Base-by-base conservation (phyloP, 1,140 invertebrate genomes). In the Ephestia elutella region DNA sequence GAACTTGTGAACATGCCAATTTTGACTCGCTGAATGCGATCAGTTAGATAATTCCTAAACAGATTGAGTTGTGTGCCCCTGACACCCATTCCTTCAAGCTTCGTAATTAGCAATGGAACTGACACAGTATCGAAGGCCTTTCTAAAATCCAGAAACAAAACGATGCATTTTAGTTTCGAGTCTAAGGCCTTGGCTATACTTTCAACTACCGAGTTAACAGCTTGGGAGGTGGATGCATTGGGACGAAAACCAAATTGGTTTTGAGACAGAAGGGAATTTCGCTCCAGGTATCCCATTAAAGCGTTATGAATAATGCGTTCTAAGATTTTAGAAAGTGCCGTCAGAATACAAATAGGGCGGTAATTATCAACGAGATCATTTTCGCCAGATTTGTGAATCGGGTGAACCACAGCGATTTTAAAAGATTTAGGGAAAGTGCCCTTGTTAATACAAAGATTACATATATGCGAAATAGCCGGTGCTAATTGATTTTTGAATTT, bases 181-280 rank as follows among this genome's bases (percentile, higher is more conserved):
- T 57, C 55, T 11, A 32, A 32, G 1, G 7, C 30, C 30, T 10
- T 3, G 9, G 30, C 21, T 13, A 57, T 44, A 49, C 20, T 15
- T 15, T 25, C 15, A 49, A 49, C 38, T 11, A 57, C 19, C 4
- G 17, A 5, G n/a, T 49, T 15, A 15, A 57, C 20, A 9, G 55
- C 55, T 28, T 57, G 15, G 1, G 19, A 21, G 8, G 55, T 57
- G 9, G 55, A 57, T 28, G 49, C 35, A 4, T 56, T 56, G 7
- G 15, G 48, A 20, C 59, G 20, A 28, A 60, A 60, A 11, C 59
- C 59, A 56, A 35, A 60, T 51, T 60, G 54, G 19, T 56, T 50
- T 30, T 49, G 11, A 15, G 59, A 60, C 2, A 60, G 21, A 51
- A 60, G 7, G 25, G 49, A 35, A 21, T 56, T 32, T 15, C 18